A percentile compares a stretch with the other conserved stretches of the same genome.
Evolutionary conservation across 2,113 vertebrate species (phyloP).

Genomic region (Excalfactoria chinensis): DNA sequence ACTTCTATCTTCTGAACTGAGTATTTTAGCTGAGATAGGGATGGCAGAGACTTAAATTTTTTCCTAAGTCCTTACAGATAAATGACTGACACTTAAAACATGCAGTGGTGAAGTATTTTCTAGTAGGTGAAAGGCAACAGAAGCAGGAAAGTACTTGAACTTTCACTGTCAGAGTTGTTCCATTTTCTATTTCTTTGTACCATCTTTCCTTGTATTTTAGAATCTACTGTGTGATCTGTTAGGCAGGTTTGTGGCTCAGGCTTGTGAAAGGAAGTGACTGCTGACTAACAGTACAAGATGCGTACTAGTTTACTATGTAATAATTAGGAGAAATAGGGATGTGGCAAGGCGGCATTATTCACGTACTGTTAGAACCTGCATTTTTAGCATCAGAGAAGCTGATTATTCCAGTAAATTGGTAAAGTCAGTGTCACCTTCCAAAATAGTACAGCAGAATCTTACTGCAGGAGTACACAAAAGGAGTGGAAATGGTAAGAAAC

Average conservation of each 20-base stretch:
- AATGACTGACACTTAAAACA: neutral
- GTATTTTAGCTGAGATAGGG: neutral
- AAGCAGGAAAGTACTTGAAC: neutral
- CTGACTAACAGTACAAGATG: neutral
- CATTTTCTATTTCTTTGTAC: neutral
- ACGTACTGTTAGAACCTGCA: neutral
- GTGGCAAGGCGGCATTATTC: neutral
- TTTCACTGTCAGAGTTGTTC: neutral
- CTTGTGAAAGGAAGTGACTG: neutral
- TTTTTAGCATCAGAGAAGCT: neutral
- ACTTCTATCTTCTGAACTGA: no score
- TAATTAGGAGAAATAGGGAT: neutral
- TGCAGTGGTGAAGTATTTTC: neutral
- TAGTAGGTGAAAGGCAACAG: neutral
- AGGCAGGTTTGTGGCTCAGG: neutral
- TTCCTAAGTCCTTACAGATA: neutral
- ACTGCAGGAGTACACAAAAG: neutral
- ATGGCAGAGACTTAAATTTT: neutral
- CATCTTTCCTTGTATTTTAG: neutral
- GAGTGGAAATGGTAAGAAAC: neutral
- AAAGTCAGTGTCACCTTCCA: neutral
- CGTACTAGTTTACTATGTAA: neutral
- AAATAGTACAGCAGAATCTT: neutral
- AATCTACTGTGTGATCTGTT: neutral
- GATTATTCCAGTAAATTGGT: neutral